These are phyloP conservation scores for Drosophila obscura DNA, from an alignment of 1,140 invertebrate genomes.

Conservation along the genomic window DNA sequence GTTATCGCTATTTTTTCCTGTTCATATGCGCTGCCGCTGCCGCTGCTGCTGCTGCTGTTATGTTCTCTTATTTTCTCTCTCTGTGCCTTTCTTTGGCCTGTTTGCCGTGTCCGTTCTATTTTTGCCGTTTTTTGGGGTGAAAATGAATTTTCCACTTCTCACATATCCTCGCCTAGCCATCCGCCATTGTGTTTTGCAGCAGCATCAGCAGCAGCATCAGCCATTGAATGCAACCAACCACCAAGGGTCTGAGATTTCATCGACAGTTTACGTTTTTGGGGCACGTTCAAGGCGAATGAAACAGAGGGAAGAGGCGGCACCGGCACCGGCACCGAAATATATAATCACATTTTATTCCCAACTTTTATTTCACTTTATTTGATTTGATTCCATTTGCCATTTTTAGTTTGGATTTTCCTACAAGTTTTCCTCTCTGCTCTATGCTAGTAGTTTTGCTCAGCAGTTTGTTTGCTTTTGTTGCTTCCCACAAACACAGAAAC, in stretches of 20 bases:
- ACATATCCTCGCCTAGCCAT: constrained; percentile 7
- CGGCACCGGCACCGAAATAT: constrained; percentile 23
- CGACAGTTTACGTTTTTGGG: constrained; percentile 49
- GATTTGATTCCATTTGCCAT: constrained; percentile 59
- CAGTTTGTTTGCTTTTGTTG: constrained; percentile 17
- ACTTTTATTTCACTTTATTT: constrained; percentile 75
- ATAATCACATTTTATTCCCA: constrained; percentile 74
- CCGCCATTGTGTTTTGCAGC: constrained; percentile 41
- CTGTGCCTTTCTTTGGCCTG: background rate
- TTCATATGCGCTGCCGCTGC: constrained; percentile 66
- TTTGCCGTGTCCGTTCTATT: too few relatives aligned
- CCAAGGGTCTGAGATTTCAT: constrained; percentile 61
- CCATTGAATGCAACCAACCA: constrained; percentile 46
- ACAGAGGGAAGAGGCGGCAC: background rate
- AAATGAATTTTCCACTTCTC: constrained; percentile 66
- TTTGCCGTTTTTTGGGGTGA: constrained; percentile 3
- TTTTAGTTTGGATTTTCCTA: constrained; percentile 41
- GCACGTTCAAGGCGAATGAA: constrained; percentile 38
- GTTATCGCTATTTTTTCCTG: constrained; percentile 80
- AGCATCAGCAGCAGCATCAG: constrained; percentile 1
- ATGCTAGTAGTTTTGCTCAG: background rate
- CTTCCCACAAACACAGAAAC: constrained; percentile 14
- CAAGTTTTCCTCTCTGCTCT: constrained; percentile 11
- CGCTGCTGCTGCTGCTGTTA: constrained; percentile 4
- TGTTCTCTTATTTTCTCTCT: constrained; percentile 1